Evolutionary conservation across 2,113 vertebrate genomes (phyloP), one percentile per base, ranked within the genome.

Genomic region (Epinephelus cyanopodus): DNA sequence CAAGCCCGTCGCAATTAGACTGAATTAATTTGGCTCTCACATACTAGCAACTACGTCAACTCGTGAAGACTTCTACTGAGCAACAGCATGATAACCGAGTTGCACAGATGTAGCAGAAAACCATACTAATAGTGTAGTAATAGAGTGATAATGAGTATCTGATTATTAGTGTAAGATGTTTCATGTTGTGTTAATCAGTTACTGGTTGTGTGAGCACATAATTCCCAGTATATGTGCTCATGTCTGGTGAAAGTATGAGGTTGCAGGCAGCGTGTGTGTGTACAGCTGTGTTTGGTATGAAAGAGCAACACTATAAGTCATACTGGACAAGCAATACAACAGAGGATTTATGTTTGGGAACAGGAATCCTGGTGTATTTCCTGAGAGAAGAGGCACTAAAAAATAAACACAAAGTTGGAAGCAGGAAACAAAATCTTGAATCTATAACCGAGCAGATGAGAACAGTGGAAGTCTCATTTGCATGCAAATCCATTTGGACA

Each of bases 401-500:
- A 65, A 27, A 42, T 14, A 70, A 54, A 42, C 7, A 45, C 19
- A 50, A 19, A 50, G 21, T 21, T 47, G 10, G 15, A 79, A 50
- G 19, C 50, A 62, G 21, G n/a, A 53, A 71, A 64, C 33, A 33
- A 54, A 84, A 74, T 23, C 10, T 33, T 48, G 42, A 42, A 74
- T 69, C 77, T 50, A 39, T 2, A 69, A 15, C n/a, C 17, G 53
- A 62, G 60, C 47, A 73, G 10, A 62, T 77, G 60, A 47, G 56
- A 73, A 37, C 33, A 62, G 21, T 27, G 47, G 67, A 19, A 19
- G 27, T 37, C 58, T 62, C 10, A 84, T 92, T 80, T 87, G 81
- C 87, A 87, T 89, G 69, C 78, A 86, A 85, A 83, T 60, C 75
- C 57, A 45, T 63, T 33, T 45, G 70, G 80, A 88, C 58, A 61